phyloP scores from a whole-genome alignment of 2,113 vertebrate genomes.

The Alligator sinensis region DNA sequence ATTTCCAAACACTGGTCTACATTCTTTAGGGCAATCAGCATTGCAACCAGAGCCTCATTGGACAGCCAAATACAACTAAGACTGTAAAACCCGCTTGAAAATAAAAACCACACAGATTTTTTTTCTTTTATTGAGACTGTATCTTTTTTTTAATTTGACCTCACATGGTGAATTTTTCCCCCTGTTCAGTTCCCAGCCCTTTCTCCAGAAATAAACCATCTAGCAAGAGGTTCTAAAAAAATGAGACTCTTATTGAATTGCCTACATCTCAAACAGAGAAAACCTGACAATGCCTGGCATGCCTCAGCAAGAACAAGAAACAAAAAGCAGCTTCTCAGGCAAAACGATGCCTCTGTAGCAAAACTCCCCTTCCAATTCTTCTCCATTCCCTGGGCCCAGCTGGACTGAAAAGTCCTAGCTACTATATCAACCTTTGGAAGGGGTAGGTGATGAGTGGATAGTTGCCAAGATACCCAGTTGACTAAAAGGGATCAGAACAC shows the following conservation, averaged over 20 bases:
- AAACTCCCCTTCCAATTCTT: slow-evolving; percentile 24
- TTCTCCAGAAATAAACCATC: background rate
- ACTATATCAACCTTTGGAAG: slow-evolving; percentile 10
- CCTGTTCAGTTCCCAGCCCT: background rate
- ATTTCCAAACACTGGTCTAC: background rate
- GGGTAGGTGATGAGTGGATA: rapidly evolving
- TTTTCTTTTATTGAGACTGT: background rate
- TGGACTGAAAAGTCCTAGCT: slow-evolving; percentile 22
- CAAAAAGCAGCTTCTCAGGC: slow-evolving; percentile 23
- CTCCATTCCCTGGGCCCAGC: slow-evolving; percentile 28
- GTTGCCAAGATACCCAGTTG: slow-evolving; percentile 22
- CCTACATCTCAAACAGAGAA: slow-evolving; percentile 11
- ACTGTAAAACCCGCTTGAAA: background rate
- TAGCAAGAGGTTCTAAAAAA: background rate
- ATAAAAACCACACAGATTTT: rapidly evolving
- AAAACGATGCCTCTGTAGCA: slow-evolving; percentile 25
- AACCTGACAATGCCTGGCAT: slow-evolving; percentile 37
- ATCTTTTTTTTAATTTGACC: background rate
- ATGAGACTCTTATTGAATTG: background rate
- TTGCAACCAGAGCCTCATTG: background rate
- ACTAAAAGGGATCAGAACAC: background rate
- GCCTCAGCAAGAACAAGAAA: slow-evolving; percentile 38
- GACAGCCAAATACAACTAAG: background rate
- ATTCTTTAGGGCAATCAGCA: background rate
- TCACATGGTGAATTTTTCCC: background rate